These are phyloP conservation scores for Platyrinchus mystaceus DNA, from an alignment of 2,797 vertebrate species.

Conservation along the genomic window DNA sequence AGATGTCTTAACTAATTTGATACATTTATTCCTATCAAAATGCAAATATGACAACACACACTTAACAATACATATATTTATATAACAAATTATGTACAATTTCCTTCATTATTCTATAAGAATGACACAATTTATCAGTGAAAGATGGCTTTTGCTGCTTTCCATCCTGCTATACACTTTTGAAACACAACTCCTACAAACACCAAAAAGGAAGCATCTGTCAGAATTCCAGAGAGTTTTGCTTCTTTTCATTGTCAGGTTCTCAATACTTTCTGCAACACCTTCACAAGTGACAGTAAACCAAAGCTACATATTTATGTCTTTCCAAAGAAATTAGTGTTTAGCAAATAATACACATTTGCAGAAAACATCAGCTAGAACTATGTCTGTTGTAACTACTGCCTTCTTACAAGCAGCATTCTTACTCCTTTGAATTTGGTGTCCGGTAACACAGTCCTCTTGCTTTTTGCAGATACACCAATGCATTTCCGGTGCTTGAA, in stretches of 20 bases:
- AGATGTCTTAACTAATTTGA: not conserved
- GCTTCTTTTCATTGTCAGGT: not conserved
- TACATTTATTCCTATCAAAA: not conserved
- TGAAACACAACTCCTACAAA: not conserved
- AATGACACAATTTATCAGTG: not conserved
- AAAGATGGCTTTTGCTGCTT: not conserved
- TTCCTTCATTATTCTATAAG: not conserved
- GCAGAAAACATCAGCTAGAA: not conserved
- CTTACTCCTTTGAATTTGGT: not conserved
- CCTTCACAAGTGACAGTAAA: not conserved
- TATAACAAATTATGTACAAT: not conserved
- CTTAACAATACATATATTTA: not conserved
- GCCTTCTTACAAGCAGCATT: not conserved
- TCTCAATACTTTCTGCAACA: not conserved
- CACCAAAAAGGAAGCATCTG: not conserved
- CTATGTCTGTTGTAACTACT: not conserved
- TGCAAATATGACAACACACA: not conserved
- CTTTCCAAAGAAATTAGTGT: not conserved
- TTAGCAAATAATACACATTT: not conserved
- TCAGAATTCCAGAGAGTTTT: not conserved
- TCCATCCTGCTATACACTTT: not conserved
- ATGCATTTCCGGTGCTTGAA: not conserved
- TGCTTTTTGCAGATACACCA: not conserved
- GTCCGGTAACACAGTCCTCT: not conserved
- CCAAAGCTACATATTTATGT: not conserved